Percentiles rank a stretch among this genome's conserved stretches.
Evolutionary conservation across 2,113 vertebrate genomes (phyloP).

Genomic region (Thomomys bottae): DNA sequence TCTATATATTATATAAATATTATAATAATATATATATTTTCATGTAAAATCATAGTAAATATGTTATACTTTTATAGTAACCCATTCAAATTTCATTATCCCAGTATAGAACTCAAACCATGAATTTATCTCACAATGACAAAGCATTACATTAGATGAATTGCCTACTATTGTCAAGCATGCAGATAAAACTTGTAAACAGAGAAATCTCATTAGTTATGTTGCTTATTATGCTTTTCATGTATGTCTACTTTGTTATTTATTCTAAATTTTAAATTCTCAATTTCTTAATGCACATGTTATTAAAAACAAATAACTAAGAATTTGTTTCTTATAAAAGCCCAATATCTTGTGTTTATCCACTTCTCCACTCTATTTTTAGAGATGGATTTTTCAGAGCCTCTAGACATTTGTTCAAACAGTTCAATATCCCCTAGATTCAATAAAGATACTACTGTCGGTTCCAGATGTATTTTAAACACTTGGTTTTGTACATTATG

Average conservation of each 20-base stretch:
- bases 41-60: neutral
- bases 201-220: neutral
- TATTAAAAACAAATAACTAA: neutral
- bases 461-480: conserved; percentile 2
- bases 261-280: conserved; percentile 50
- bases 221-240: neutral
- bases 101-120: neutral
- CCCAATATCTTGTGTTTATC: conserved; percentile 45
- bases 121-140: neutral
- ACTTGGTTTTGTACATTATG: neutral
- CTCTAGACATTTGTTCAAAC: conserved; percentile 43
- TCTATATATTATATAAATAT: too few species aligned
- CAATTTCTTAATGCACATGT: neutral
- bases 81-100: neutral
- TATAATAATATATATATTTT: too few species aligned
- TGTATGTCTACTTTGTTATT: neutral
- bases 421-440: conserved; percentile 34
- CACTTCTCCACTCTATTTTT: neutral
- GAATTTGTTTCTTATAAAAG: conserved; percentile 42
- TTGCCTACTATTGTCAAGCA: neutral
- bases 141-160: neutral
- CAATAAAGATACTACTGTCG: conserved; percentile 20
- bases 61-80: neutral
- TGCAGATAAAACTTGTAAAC: neutral
- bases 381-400: conserved; percentile 31